Conservation (phyloP, 2,888 invertebrate genomes). For the Lumbricus terrestris region DNA sequence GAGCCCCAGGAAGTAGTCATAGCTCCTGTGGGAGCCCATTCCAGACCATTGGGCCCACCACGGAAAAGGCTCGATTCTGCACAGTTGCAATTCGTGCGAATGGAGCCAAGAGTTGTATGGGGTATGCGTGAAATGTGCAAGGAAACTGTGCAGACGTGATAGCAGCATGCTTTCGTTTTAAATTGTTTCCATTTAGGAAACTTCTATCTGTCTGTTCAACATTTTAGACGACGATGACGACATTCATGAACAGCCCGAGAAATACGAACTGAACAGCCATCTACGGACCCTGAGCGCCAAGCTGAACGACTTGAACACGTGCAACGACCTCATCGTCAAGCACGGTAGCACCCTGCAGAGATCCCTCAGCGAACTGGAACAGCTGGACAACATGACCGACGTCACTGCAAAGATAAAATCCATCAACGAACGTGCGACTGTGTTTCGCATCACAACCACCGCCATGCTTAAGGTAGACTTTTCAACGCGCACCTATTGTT, state of each 20-base stretch:
- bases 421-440: constrained; percentile 86
- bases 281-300: constrained; percentile 70
- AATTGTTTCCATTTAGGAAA: too few relatives aligned
- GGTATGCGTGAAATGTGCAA: too few relatives aligned
- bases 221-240: constrained; percentile 68
- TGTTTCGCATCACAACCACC: constrained; percentile 90
- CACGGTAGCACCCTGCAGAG: constrained; percentile 81
- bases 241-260: constrained; percentile 54
- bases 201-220: background rate
- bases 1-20: too few relatives aligned
- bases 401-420: constrained; percentile 68
- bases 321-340: constrained; percentile 84
- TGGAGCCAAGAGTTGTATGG: too few relatives aligned
- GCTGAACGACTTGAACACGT: constrained; percentile 85
- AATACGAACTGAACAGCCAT: constrained; percentile 63
- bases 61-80: too few relatives aligned
- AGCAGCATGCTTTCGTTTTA: too few relatives aligned
- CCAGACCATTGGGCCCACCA: too few relatives aligned
- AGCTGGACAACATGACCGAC: constrained; percentile 46
- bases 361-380: constrained; percentile 58
- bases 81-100: too few relatives aligned
- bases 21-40: too few relatives aligned
- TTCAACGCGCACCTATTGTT: constrained; percentile 42
- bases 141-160: too few relatives aligned
- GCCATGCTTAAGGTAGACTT: constrained; percentile 94